These are phyloP conservation scores for Parus major DNA, from an alignment of 2,113 vertebrate species.

Conservation along the genomic window DNA sequence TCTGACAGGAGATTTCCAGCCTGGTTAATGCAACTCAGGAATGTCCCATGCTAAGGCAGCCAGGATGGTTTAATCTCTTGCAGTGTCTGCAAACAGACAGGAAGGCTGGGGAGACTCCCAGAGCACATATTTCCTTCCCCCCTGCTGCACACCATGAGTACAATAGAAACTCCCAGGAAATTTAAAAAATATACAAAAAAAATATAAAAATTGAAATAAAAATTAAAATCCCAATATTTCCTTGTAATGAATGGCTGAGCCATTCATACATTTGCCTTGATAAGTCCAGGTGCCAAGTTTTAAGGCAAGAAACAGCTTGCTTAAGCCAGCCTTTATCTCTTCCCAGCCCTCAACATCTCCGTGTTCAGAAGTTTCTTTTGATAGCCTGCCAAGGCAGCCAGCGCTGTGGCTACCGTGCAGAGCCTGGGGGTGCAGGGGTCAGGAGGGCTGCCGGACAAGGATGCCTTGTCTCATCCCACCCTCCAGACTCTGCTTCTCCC, in stretches of 20 bases:
- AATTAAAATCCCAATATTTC: background rate
- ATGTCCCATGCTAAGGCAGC: background rate
- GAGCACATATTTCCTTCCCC: background rate
- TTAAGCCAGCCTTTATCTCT: constrained; percentile 18
- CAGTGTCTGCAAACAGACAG: background rate
- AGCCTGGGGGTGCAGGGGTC: background rate
- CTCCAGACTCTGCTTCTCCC: background rate
- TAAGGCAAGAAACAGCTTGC: constrained; percentile 33
- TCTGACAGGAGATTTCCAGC: constrained; percentile 9
- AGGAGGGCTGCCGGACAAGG: background rate
- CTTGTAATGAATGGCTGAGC: background rate
- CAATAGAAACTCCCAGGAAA: background rate
- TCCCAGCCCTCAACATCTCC: background rate
- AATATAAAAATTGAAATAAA: background rate
- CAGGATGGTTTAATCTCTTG: background rate
- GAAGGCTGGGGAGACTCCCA: background rate
- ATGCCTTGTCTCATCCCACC: constrained; percentile 26
- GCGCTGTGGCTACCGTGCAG: background rate
- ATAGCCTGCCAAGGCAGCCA: background rate
- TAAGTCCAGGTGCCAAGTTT: constrained; percentile 37
- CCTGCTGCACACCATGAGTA: background rate
- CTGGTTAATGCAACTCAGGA: constrained; percentile 22
- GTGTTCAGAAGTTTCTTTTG: constrained; percentile 35
- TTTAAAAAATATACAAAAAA: background rate
- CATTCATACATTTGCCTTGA: background rate